A percentile compares a stretch with the other conserved stretches of the same genome.
Conservation (phyloP, 1,140 invertebrate genomes). For the Whitmania pigra region DNA sequence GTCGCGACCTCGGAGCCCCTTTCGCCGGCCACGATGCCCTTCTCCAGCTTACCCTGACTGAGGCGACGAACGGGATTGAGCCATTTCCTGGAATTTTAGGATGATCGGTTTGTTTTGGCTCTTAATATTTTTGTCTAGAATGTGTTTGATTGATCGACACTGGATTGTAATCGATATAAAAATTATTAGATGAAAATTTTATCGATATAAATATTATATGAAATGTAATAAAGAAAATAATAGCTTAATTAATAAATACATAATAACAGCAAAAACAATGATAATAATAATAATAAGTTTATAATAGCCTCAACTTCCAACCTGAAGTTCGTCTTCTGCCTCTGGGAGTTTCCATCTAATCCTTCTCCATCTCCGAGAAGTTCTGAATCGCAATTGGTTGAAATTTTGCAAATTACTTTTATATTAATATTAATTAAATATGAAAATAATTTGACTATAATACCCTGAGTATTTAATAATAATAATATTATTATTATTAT, state of each 20-base stretch:
- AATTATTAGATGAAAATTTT: too few relatives aligned
- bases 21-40: constrained; percentile 34
- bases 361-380: too few relatives aligned
- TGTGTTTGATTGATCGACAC: too few relatives aligned
- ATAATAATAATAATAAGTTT: background rate
- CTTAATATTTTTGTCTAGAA: background rate
- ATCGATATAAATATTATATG: too few relatives aligned
- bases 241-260: background rate
- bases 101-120: background rate
- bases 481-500: background rate
- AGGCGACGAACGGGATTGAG: constrained; percentile 72
- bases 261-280: background rate
- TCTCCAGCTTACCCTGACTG: constrained; percentile 74
- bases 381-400: too few relatives aligned
- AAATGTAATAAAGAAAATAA: background rate
- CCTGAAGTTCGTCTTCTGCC: too few relatives aligned
- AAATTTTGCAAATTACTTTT: too few relatives aligned
- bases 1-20: background rate
- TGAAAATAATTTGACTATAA: background rate
- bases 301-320: background rate
- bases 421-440: too few relatives aligned
- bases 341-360: too few relatives aligned
- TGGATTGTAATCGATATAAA: too few relatives aligned
- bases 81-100: constrained; percentile 59
- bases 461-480: background rate